phyloP scores from a whole-genome alignment of 2,888 invertebrate species.

The Cryptops parisi region DNA sequence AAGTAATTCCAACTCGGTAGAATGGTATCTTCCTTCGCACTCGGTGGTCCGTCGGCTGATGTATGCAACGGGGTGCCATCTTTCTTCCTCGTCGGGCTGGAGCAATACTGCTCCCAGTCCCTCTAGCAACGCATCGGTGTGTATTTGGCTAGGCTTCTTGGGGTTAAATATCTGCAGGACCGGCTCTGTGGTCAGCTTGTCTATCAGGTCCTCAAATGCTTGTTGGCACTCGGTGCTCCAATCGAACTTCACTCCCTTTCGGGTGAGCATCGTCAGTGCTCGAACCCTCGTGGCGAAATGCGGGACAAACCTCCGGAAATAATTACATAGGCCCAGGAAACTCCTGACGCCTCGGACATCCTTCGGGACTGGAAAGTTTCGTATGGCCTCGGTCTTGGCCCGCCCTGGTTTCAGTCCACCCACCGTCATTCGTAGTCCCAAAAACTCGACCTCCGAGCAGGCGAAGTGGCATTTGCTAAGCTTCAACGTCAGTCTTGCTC shows the following conservation, averaged over 20 bases:
- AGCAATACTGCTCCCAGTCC: neutral
- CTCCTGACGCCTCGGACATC: neutral
- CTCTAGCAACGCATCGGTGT: neutral
- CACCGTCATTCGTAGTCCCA: neutral
- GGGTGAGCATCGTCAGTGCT: neutral
- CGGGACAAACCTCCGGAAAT: neutral
- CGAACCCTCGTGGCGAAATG: neutral
- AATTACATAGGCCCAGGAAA: neutral
- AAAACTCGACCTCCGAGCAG: neutral
- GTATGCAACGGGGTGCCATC: neutral
- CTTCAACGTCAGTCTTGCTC: neutral
- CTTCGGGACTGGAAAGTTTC: too few relatives aligned
- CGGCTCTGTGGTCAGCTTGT: neutral
- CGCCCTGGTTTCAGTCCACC: neutral
- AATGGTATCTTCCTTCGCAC: neutral
- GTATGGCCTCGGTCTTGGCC: too few relatives aligned
- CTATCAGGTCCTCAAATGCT: neutral
- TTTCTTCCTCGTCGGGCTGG: neutral
- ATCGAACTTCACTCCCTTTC: neutral
- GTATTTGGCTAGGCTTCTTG: neutral
- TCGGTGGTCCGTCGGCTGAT: neutral
- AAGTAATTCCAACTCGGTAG: constrained; percentile 16
- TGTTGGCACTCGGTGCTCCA: neutral
- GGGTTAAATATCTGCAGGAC: neutral
- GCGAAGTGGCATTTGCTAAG: neutral